A percentile compares a stretch with the other conserved stretches of the same genome.
Conservation (phyloP, 2,888 invertebrate genomes). For the Neelides folsomi region DNA sequence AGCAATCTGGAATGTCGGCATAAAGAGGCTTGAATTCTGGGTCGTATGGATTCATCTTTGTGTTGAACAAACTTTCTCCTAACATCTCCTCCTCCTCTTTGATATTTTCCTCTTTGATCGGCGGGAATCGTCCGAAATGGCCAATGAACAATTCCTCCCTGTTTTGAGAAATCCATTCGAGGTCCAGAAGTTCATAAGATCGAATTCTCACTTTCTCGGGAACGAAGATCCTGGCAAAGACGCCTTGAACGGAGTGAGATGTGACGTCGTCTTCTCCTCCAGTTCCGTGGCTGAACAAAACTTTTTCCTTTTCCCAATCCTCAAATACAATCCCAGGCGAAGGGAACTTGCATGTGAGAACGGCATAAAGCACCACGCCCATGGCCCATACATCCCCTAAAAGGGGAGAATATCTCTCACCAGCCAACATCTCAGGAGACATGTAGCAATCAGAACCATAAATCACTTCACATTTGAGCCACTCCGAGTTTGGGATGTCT, state of each 20-base stretch:
- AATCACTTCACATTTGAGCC: constrained; percentile 3
- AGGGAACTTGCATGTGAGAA: constrained; percentile 10
- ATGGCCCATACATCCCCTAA: constrained; percentile 14
- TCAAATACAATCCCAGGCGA: neutral
- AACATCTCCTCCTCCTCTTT: too few species aligned
- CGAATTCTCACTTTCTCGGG: constrained; percentile 9
- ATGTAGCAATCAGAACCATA: constrained; percentile 12
- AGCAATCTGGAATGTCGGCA: too few species aligned
- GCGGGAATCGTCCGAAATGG: constrained; percentile 1
- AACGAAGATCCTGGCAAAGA: constrained; percentile 4
- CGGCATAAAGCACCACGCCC: constrained; percentile 9
- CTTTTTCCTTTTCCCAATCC: neutral
- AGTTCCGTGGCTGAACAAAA: neutral
- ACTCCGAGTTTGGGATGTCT: constrained; percentile 3
- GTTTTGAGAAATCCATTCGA: constrained; percentile 5
- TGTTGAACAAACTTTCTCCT: too few species aligned
- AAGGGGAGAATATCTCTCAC: constrained; percentile 7
- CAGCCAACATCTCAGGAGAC: constrained; percentile 8
- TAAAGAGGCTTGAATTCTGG: too few species aligned
- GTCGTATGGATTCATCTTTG: too few species aligned
- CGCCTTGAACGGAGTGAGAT: neutral
- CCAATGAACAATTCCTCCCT: constrained; percentile 3
- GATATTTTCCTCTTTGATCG: too few species aligned
- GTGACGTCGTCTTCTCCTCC: neutral
- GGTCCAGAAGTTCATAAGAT: constrained; percentile 8